These are phyloP conservation scores for Aspidiotus destructor DNA, from an alignment of 2,888 invertebrate genomes.

Conservation along the genomic window DNA sequence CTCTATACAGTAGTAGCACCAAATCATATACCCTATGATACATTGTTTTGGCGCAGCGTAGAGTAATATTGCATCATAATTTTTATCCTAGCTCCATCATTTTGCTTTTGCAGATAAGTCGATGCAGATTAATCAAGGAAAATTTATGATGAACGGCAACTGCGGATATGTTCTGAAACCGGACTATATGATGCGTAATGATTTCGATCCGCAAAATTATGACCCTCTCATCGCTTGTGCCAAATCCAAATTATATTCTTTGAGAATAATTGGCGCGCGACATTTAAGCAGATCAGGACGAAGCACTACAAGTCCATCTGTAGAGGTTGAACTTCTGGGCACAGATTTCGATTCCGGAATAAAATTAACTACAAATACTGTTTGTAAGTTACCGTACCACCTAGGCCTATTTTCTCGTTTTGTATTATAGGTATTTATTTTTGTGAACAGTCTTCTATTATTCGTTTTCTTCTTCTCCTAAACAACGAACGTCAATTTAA, in stretches of 20 bases:
- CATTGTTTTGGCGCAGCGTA: too few species aligned
- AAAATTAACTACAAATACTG: conserved; percentile 74
- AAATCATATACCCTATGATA: too few species aligned
- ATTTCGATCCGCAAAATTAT: conserved; percentile 67
- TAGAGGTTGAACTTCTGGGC: conserved; percentile 83
- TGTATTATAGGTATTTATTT: conserved; percentile 15
- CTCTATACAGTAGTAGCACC: too few species aligned
- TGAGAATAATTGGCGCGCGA: conserved; percentile 74
- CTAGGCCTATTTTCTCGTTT: not conserved
- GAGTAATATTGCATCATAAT: not conserved
- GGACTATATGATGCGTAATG: conserved; percentile 70
- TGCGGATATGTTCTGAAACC: conserved; percentile 91
- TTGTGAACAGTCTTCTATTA: not conserved
- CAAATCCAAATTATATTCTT: conserved; percentile 50
- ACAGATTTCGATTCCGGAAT: conserved; percentile 75
- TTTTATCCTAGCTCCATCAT: conserved; percentile 23
- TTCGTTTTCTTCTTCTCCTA: too few species aligned
- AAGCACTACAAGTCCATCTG: conserved; percentile 75
- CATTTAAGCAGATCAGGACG: conserved; percentile 72
- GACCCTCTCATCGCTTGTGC: conserved; percentile 47
- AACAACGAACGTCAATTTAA: too few species aligned
- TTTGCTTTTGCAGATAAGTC: conserved; percentile 71
- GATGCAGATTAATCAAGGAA: conserved; percentile 92
- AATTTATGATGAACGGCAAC: conserved; percentile 81
- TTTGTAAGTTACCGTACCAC: too few species aligned